These are phyloP conservation scores for Crocidura indochinensis DNA, from an alignment of 2,797 vertebrate genomes.

Conservation along the genomic window DNA sequence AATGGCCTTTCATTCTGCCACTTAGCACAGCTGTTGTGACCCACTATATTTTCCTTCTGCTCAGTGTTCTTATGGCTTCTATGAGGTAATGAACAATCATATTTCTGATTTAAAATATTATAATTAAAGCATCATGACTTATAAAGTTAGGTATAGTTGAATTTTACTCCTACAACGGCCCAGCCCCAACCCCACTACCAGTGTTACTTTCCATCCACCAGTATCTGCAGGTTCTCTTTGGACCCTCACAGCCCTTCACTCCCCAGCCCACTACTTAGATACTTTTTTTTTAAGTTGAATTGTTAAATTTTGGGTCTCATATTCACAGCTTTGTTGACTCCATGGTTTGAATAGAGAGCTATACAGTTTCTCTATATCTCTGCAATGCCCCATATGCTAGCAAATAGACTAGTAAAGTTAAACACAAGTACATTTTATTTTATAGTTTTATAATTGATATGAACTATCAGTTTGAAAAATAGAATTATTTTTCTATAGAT, in stretches of 20 bases:
- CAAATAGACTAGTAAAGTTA: not conserved
- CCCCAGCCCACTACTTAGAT: too few species aligned
- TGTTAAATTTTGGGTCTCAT: too few species aligned
- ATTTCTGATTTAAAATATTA: too few species aligned
- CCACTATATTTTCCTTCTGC: not conserved
- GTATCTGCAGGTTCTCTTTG: too few species aligned
- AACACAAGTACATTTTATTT: constrained; percentile 52
- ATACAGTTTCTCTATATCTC: not conserved
- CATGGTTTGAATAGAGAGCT: not conserved
- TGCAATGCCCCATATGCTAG: constrained; percentile 4
- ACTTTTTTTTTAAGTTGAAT: too few species aligned
- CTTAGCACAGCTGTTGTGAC: not conserved
- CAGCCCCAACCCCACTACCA: too few species aligned
- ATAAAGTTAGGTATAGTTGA: too few species aligned
- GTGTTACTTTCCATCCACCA: too few species aligned
- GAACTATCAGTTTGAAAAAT: not conserved
- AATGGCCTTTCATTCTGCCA: not conserved
- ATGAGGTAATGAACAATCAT: rapidly evolving
- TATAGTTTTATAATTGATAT: constrained; percentile 22
- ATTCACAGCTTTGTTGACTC: too few species aligned
- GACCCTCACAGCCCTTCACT: too few species aligned
- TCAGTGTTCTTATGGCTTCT: not conserved
- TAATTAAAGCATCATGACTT: too few species aligned
- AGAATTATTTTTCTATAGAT: not conserved
- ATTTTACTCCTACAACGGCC: too few species aligned